A percentile compares a stretch with the other conserved stretches of the same genome.
Evolutionary conservation across 2,797 vertebrate species (phyloP).

Genomic region (Enteromius argenteus): DNA sequence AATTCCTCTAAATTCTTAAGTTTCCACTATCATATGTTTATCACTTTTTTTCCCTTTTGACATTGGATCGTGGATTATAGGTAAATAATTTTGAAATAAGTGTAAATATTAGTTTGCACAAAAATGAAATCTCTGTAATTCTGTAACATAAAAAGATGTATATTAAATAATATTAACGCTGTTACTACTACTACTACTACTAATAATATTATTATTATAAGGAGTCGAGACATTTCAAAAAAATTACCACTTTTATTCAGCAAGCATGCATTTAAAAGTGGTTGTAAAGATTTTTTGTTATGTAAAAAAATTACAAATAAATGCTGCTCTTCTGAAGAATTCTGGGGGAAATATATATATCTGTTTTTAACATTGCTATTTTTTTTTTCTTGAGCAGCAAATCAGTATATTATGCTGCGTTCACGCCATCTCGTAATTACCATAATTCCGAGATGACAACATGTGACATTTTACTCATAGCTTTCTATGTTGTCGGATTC

Average conservation of each 20-base stretch:
- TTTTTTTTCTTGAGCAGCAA: neutral
- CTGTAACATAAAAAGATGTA: neutral
- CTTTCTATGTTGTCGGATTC: too few relatives aligned
- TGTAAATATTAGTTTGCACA: neutral
- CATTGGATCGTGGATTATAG: neutral
- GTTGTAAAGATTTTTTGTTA: neutral
- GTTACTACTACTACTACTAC: neutral
- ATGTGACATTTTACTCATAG: too few relatives aligned
- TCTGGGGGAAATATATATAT: neutral
- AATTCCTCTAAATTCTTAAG: slow-evolving; percentile 11
- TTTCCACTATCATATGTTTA: neutral
- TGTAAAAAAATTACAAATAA: too few relatives aligned
- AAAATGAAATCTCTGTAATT: neutral
- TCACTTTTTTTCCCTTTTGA: neutral
- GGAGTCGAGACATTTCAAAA: too few relatives aligned
- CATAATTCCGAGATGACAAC: too few relatives aligned
- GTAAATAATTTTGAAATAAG: neutral
- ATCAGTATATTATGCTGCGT: neutral
- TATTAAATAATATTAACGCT: neutral
- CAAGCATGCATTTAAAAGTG: neutral
- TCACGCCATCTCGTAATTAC: too few relatives aligned
- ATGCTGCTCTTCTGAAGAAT: neutral
- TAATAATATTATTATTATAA: too few relatives aligned
- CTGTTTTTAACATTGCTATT: neutral
- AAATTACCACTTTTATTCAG: neutral